phyloP scores from a whole-genome alignment of 1,140 invertebrate genomes.

The Drosophila biarmipes region DNA sequence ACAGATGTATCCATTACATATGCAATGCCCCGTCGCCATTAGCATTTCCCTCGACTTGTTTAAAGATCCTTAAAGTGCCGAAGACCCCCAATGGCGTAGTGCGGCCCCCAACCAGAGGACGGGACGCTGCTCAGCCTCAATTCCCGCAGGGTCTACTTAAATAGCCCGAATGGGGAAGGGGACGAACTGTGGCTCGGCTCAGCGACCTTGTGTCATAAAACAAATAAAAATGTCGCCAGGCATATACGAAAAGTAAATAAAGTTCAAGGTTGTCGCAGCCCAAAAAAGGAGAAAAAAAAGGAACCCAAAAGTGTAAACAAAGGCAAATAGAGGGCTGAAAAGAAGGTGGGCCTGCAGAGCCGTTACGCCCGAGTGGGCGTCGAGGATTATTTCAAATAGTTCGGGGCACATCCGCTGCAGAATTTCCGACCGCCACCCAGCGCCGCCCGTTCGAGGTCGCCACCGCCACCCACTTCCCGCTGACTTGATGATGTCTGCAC shows the following conservation, averaged over 20 bases:
- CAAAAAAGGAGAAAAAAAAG: constrained; percentile 22
- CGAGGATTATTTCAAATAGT: constrained; percentile 74
- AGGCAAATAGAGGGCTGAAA: constrained; percentile 50
- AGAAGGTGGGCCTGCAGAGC: constrained; percentile 34
- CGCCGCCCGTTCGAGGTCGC: constrained; percentile 18
- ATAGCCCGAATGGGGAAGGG: constrained; percentile 5
- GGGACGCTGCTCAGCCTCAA: constrained; percentile 25
- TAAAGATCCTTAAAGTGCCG: constrained; percentile 36
- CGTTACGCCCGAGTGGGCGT: constrained; percentile 45
- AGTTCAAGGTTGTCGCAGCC: constrained; percentile 72
- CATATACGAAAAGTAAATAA: constrained; percentile 77
- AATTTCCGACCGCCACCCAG: constrained; percentile 56
- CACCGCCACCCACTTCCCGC: constrained; percentile 10
- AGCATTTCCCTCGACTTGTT: constrained; percentile 36
- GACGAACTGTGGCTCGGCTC: constrained; percentile 15
- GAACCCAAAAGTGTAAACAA: constrained; percentile 52
- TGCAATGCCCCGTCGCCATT: constrained; percentile 4
- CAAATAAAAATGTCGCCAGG: constrained; percentile 78
- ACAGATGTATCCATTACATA: constrained; percentile 23
- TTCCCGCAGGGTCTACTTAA: constrained; percentile 47
- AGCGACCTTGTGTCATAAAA: constrained; percentile 71
- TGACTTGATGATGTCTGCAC: constrained; percentile 49
- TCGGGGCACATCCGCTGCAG: constrained; percentile 75
- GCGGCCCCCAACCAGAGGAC: not conserved
- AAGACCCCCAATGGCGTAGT: constrained; percentile 12